Evolutionary conservation across 1,140 invertebrate species (phyloP), one percentile per base, ranked within the genome.

Genomic region (Microplitis mediator): DNA sequence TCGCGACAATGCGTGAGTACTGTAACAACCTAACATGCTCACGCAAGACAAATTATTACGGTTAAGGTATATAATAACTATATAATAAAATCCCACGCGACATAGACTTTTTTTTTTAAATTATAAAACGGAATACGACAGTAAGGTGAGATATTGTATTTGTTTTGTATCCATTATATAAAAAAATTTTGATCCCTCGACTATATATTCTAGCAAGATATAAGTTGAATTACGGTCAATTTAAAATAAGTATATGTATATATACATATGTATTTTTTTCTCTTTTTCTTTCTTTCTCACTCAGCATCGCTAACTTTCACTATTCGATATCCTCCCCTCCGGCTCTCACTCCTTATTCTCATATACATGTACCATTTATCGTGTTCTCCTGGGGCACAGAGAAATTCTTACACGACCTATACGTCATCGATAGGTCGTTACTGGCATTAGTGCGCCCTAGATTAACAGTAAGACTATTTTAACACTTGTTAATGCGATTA

Each of bases 301-400:
- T 23, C 67, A 73, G 72, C 67, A 66, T 73, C 72, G 72, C 66
- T 58, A 73, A 73, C 72, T 73, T 73, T 73, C 72, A 73, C 72
- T 73, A 65, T 69, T 73, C 45, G 72, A 51, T 72, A 72, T 62
- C 65, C 61, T 64, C 54, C 60, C 66, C 67, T 45, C 52, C 50
- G 31, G 60, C 66, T 67, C 65, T 54, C 32, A 39, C 45, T 39
- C 65, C 60, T 62, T 62, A 34, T 62, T 34, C 31, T 62, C 32
- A n/a, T 34, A 31, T 62, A 31, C 34, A 34, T 58, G 56, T 35
- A n/a, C n/a, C n/a, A 70, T 60, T 34, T 67, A 45, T 52, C 36
- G 54, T 58, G 39, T 14, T 31, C 45, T 39, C 61, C 14, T 58
- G 45, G 23, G 31, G 62, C 50, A 63, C 31, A 69, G 66, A 64